These are phyloP conservation scores for Circaetus cinerascens DNA, from an alignment of 2,113 vertebrate genomes.

Conservation along the genomic window DNA sequence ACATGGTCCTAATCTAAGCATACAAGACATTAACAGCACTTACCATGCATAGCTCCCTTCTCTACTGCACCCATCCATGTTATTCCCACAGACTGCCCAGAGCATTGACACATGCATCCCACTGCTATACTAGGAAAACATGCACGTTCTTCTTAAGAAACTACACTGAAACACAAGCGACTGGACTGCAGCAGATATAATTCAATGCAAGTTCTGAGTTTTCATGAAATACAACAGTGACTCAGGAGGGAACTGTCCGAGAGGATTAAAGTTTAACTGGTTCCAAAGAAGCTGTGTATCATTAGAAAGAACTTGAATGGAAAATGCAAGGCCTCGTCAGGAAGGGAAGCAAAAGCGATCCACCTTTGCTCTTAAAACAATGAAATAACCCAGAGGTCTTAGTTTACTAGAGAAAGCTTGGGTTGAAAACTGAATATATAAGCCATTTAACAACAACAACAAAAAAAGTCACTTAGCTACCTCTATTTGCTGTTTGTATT, in stretches of 20 bases:
- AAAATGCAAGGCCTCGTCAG: not conserved
- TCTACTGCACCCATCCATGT: not conserved
- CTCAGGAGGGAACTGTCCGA: not conserved
- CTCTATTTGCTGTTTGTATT: not conserved
- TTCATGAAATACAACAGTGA: not conserved
- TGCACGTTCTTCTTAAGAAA: not conserved
- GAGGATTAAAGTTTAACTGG: not conserved
- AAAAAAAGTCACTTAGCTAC: not conserved
- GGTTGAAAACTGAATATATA: not conserved
- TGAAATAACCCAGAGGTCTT: not conserved
- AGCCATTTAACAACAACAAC: not conserved
- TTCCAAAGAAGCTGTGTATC: not conserved
- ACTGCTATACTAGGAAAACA: not conserved
- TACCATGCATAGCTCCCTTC: not conserved
- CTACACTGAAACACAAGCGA: not conserved
- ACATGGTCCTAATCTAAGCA: not conserved
- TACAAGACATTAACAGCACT: not conserved
- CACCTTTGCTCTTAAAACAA: not conserved
- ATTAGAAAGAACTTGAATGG: not conserved
- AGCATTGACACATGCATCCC: not conserved
- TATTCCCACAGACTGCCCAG: not conserved
- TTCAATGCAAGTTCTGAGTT: not conserved
- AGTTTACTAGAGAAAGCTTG: not conserved
- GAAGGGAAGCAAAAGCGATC: not conserved
- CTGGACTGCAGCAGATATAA: not conserved